phyloP scores from a whole-genome alignment of 2,888 invertebrate genomes.

The Empis stercorea region DNA sequence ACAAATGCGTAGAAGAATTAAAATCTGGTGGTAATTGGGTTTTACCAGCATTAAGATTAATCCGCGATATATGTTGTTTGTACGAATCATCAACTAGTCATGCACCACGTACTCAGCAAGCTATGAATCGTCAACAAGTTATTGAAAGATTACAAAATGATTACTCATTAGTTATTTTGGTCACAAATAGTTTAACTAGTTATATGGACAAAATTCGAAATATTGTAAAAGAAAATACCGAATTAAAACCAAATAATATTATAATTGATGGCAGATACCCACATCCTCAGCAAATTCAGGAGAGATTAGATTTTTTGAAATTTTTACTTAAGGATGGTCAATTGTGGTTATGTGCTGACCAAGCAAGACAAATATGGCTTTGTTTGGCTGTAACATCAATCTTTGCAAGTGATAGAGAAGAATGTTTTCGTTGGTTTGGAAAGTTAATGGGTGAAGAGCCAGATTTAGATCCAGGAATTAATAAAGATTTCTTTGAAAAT shows the following conservation, averaged over 20 bases:
- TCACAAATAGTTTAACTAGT: conserved; percentile 78
- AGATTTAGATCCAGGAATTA: conserved; percentile 90
- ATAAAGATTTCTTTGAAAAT: conserved; percentile 89
- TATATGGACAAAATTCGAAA: conserved; percentile 81
- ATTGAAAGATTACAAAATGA: conserved; percentile 84
- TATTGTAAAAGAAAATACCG: conserved; percentile 40
- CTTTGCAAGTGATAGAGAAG: conserved; percentile 83
- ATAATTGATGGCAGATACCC: conserved; percentile 81
- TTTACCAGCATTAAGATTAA: conserved; percentile 86
- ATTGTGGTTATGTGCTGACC: conserved; percentile 90
- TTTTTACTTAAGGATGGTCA: conserved; percentile 92
- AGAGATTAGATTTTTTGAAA: conserved; percentile 82
- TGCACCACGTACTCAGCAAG: conserved; percentile 33
- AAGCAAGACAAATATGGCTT: conserved; percentile 94
- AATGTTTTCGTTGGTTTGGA: conserved; percentile 97
- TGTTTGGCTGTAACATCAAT: conserved; percentile 89
- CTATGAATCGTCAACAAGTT: conserved; percentile 52
- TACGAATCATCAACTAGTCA: conserved; percentile 58
- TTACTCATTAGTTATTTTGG: conserved; percentile 84
- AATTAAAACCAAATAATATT: conserved; percentile 64
- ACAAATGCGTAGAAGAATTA: conserved; percentile 91
- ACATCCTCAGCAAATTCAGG: conserved; percentile 85
- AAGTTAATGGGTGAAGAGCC: conserved; percentile 95
- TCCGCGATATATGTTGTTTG: conserved; percentile 87
- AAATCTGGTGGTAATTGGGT: conserved; percentile 84